Evolutionary conservation across 2,888 invertebrate species (phyloP).

Genomic region (Hyalella azteca): DNA sequence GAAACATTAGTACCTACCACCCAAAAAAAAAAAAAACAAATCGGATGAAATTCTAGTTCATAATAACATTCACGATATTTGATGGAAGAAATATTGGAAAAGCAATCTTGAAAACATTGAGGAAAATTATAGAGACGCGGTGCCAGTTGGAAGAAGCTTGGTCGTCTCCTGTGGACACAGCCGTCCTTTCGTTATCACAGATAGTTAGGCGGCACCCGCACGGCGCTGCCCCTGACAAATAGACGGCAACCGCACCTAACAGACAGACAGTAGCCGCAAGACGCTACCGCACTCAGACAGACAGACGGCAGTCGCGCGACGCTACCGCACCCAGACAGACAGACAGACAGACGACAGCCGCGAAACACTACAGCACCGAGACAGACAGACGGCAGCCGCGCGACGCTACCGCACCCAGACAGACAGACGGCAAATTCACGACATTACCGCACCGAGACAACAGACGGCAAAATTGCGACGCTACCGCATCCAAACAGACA

Average conservation of each 20-base stretch:
- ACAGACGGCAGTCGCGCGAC: too few relatives aligned
- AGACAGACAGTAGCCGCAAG: neutral
- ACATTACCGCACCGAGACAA: too few relatives aligned
- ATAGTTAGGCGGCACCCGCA: neutral
- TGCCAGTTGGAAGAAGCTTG: constrained; percentile 29
- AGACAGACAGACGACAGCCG: neutral
- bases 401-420: too few relatives aligned
- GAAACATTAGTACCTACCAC: too few relatives aligned
- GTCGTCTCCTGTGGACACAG: constrained; percentile 24
- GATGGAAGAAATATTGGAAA: neutral
- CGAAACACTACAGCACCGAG: too few relatives aligned
- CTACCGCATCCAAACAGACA: too few relatives aligned
- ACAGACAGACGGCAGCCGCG: too few relatives aligned
- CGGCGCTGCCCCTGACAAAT: neutral
- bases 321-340: too few relatives aligned
- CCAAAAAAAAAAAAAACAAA: neutral
- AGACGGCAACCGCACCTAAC: neutral
- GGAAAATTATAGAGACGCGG: neutral
- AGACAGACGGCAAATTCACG: neutral
- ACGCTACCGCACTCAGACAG: too few relatives aligned
- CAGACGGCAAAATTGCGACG: too few relatives aligned
- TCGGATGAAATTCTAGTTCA: neutral
- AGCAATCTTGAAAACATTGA: neutral
- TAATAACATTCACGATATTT: neutral
- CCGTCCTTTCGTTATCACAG: constrained; percentile 28